A percentile compares a stretch with the other conserved stretches of the same genome.
phyloP scores from a whole-genome alignment of 2,888 invertebrate species.

The Lasioglossum marginatum region DNA sequence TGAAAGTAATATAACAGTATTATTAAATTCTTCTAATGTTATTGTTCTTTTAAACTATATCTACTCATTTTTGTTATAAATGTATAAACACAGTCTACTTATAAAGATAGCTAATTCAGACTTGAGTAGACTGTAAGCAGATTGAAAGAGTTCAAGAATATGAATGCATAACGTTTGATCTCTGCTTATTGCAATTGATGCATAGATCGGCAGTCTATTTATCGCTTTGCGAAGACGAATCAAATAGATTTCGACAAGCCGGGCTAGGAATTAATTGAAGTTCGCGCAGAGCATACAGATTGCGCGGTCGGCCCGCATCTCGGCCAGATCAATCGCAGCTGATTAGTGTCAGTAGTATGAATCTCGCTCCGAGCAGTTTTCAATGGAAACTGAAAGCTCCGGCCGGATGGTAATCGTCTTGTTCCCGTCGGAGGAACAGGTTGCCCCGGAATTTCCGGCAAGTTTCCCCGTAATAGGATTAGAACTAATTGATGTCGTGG shows the following conservation, averaged over 20 bases:
- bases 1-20: no score
- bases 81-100: no score
- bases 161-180: no score
- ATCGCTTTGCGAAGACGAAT: neutral
- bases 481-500: constrained; percentile 4
- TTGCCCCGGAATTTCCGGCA: neutral
- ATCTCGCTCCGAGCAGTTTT: neutral
- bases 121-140: no score
- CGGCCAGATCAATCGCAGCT: constrained; percentile 3
- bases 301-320: neutral
- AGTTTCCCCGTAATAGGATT: constrained; percentile 8
- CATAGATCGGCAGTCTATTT: neutral
- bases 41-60: no score
- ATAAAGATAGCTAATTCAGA: no score
- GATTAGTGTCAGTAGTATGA: constrained; percentile 1
- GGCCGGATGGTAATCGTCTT: neutral
- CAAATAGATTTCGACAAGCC: neutral
- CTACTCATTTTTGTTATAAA: no score
- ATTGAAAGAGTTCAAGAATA: no score
- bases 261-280: neutral
- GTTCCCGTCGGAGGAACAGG: neutral
- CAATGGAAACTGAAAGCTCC: neutral
- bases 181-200: neutral
- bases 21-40: no score
- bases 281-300: neutral